Base-by-base conservation (phyloP, 2,113 vertebrate species). In the Mus pahari region DNA sequence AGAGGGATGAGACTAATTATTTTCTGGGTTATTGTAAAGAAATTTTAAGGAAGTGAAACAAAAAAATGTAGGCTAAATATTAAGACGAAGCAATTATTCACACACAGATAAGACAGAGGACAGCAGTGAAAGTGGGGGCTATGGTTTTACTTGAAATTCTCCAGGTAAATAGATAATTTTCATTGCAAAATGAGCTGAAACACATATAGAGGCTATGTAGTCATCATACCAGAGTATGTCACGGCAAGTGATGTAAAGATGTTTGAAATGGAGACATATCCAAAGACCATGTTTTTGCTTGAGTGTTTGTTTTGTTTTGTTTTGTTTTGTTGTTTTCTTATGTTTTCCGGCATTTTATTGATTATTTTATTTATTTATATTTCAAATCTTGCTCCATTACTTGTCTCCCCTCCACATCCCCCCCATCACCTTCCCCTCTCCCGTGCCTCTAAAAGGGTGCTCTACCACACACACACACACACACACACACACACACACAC, bases 281-380 rank as follows among this genome's bases (percentile, higher is more conserved):
- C 17, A 64, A 62, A 42, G 2, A 5, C 0, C 0, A 2, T 22
- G 0, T 6, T 14, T 83, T 22, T 31, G 11, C 33, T 33, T 33
- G 11, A n/a, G n/a, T n/a, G n/a, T n/a, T n/a, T n/a, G n/a, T n/a
- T 68, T 33, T 42, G 62, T 28, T 64, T 64, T 12, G 8, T 64
- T 26, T 64, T 28, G 62, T 66, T 66, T 9, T 66, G 31, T 28
- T 64, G 62, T 64, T 4, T 64, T 3, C 48, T 48, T 48, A 48
- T 48, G 9, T 28, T 64, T 31, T 31, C 28, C 13, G 4, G 11
- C 64, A 66, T 31, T 66, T 13, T 66, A 64, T 64, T 64, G 26
- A 66, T 66, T 31, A 64, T 28, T 66, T 66, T 66, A 66, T 60
- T 60, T 22, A 60, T 60, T 60, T 22, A 60, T 22, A 60, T 60